Evolutionary conservation across 2,888 invertebrate genomes (phyloP).

Genomic region (Neoitamus cyanurus): DNA sequence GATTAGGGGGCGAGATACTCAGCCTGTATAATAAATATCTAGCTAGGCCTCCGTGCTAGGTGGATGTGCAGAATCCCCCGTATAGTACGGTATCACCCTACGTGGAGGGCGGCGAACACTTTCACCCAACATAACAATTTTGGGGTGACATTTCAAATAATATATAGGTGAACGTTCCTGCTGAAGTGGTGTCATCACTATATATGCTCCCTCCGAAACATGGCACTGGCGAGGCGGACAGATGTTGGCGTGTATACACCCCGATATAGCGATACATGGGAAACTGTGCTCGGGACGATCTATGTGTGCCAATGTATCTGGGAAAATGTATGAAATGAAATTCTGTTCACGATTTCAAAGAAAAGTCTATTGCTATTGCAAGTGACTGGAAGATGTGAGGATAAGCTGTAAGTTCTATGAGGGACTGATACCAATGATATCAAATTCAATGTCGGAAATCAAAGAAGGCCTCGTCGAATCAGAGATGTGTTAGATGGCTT

Average conservation of each 20-base stretch:
- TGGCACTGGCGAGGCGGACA: background rate
- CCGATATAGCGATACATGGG: background rate
- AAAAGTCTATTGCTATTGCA: slow-evolving; percentile 5
- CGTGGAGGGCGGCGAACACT: background rate
- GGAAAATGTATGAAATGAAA: background rate
- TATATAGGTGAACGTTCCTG: slow-evolving; percentile 1
- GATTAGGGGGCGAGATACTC: background rate
- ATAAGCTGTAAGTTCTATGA: slow-evolving; percentile 1
- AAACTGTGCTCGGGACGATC: background rate
- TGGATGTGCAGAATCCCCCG: background rate
- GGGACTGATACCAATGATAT: slow-evolving; percentile 1
- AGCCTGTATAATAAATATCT: background rate
- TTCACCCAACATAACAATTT: background rate
- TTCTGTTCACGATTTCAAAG: slow-evolving; percentile 1
- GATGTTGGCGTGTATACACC: background rate
- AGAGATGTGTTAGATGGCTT: background rate
- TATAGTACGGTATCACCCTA: background rate
- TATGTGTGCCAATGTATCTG: background rate
- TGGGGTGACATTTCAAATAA: slow-evolving; percentile 5
- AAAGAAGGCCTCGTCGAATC: background rate
- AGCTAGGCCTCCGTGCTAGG: background rate
- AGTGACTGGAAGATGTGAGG: background rate
- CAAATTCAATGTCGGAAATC: background rate
- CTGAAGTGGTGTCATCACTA: background rate
- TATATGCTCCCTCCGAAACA: background rate